Evolutionary conservation across 2,113 vertebrate species (phyloP).

Genomic region (Cyprinodon tularosa): DNA sequence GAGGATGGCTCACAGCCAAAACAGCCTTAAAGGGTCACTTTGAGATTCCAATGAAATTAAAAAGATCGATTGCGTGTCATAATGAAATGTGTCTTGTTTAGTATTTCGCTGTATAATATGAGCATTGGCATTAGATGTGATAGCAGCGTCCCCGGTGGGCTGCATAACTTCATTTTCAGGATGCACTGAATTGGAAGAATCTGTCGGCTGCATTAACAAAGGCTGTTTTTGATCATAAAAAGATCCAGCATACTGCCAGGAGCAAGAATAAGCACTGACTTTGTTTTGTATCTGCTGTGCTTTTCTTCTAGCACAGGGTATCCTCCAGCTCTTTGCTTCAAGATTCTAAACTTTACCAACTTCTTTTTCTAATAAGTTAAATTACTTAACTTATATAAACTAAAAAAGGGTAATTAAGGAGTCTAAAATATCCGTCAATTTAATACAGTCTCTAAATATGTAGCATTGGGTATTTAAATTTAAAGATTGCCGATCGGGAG

Average conservation of each 20-base stretch:
- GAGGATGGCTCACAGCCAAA: not conserved
- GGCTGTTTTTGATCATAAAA: not conserved
- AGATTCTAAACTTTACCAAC: not conserved
- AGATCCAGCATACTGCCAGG: no score
- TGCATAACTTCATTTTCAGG: conserved; percentile 35
- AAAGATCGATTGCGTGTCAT: not conserved
- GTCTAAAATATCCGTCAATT: not conserved
- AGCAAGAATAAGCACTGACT: conserved; percentile 13
- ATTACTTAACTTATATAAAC: not conserved
- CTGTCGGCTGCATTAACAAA: conserved; percentile 15
- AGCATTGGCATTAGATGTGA: not conserved
- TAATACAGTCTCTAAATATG: not conserved
- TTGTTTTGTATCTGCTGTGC: no score
- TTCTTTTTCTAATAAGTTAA: not conserved
- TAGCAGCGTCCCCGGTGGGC: conserved; percentile 17
- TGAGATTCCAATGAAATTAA: not conserved
- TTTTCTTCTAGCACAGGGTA: no score
- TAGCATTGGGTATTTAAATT: not conserved
- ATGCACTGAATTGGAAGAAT: conserved; percentile 24
- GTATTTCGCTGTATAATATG: not conserved
- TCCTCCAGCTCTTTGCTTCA: not conserved
- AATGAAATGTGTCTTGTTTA: conserved; percentile 9
- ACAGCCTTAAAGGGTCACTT: conserved; percentile 2
- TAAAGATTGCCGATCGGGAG: conserved; percentile 13
- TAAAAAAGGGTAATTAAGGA: not conserved